Evolutionary conservation across 1,140 invertebrate genomes (phyloP), one percentile per base, ranked within the genome.

Genomic region (Drosophila repleta): DNA sequence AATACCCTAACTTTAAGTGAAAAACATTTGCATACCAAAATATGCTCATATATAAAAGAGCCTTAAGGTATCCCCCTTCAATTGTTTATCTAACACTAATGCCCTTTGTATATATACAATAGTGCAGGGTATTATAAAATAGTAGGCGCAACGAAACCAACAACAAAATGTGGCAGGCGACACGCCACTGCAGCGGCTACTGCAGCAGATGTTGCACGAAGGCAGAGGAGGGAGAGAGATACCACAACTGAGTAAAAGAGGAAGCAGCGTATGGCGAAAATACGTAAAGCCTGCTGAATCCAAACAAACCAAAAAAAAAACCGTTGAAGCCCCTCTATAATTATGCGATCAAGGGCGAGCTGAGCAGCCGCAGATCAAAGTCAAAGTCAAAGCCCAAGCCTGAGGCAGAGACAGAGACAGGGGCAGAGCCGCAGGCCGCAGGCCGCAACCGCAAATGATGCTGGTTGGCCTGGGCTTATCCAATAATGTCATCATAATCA

Each of bases 401-500:
- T 10, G 18, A 26, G 41, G 4, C 24, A 58, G 8, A 60, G 53
- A 2, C 29, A 21, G 18, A 39, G 63, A 20, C 35, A 20, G 43
- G 15, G 48, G n/a, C 53, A 58, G 58, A 58, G 67, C 74, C 79
- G 39, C 79, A 81, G 58, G 43, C 68, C 66, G 45, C 79, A 81
- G 64, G 43, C 68, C 66, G 63, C 62, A 76, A 83, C 79, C 68
- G 49, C 81, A 79, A 84, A 84, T 74, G 65, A 83, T 83, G 79
- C 79, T 83, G 79, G 79, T 83, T 35, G 29, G 20, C 26, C 13
- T 11, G 17, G 53, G 43, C 60, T 63, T 51, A 70, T 60, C 70
- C 79, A 82, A 82, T 83, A 82, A 82, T 82, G 79, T 82, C 79
- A 82, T 82, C 79, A 81, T 80, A 79, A 80, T 65, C 62, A 60